Percentiles rank a stretch among this genome's conserved stretches.
phyloP scores from a whole-genome alignment of 2,113 vertebrate genomes.

The Rattus rattus region DNA sequence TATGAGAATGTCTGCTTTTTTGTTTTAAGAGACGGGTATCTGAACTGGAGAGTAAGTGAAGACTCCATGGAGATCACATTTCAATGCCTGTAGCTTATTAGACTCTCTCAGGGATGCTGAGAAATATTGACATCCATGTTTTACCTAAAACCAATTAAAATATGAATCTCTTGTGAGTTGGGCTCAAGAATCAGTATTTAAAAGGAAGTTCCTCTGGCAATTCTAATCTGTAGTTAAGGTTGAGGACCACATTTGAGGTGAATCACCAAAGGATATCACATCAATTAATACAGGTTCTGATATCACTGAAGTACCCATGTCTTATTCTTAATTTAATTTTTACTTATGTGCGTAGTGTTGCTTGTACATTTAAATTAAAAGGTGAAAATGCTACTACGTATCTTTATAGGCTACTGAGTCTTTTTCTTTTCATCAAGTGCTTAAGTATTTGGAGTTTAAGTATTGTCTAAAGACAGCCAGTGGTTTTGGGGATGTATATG shows the following conservation, averaged over 20 bases:
- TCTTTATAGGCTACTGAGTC: not conserved
- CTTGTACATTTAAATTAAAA: slow-evolving; percentile 42
- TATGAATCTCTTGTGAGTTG: not conserved
- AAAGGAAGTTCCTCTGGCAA: not conserved
- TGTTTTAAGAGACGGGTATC: not conserved
- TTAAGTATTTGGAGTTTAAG: not conserved
- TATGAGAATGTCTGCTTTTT: not conserved
- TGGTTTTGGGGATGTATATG: not conserved
- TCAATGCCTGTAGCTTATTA: not conserved
- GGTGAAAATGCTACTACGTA: not conserved
- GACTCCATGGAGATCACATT: not conserved
- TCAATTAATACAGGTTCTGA: slow-evolving; percentile 28
- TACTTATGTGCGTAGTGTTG: not conserved
- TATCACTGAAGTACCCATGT: not conserved
- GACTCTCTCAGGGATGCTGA: not conserved
- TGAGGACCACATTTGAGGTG: slow-evolving; percentile 9
- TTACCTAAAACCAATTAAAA: slow-evolving; percentile 37
- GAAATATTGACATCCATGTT: slow-evolving; percentile 32
- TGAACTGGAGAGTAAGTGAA: not conserved
- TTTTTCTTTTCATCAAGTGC: slow-evolving; percentile 18
- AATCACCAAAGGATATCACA: not conserved
- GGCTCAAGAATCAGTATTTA: not conserved
- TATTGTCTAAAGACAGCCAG: not conserved
- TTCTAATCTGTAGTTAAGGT: slow-evolving; percentile 43
- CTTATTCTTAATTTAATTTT: not conserved